Conservation (phyloP, 2,888 invertebrate species). For the Lycophotia porphyrea region DNA sequence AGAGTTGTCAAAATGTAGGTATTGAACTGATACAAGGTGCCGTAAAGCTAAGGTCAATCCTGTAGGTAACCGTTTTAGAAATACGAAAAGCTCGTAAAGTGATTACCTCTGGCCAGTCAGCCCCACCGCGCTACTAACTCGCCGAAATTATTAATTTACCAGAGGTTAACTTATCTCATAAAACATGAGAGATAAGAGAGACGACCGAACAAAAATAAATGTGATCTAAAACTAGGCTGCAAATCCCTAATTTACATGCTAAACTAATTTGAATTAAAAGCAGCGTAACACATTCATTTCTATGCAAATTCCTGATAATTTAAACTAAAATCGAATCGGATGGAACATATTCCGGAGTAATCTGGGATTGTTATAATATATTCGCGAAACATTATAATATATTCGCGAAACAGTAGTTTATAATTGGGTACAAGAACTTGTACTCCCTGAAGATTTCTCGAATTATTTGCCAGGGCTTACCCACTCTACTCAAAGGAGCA, state of each 20-base stretch:
- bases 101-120: not conserved
- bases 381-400: constrained; percentile 42
- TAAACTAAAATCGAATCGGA: constrained; percentile 32
- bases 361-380: constrained; percentile 38
- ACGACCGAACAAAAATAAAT: not conserved
- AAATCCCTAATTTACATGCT: constrained; percentile 13
- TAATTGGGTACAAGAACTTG: constrained; percentile 40
- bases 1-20: not conserved
- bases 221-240: not conserved
- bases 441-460: constrained; percentile 2
- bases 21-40: not conserved
- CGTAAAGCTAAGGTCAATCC: not conserved
- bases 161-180: not conserved
- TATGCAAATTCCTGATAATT: constrained; percentile 31
- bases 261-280: constrained; percentile 9
- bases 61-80: not conserved
- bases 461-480: constrained; percentile 14
- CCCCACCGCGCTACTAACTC: not conserved
- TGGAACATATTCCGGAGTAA: constrained; percentile 35
- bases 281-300: constrained; percentile 17
- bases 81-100: not conserved
- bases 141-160: not conserved
- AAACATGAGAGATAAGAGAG: not conserved
- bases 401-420: constrained; percentile 33
- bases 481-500: constrained; percentile 13